phyloP scores from a whole-genome alignment of 2,888 invertebrate genomes.

The Scaptodrosophila latifasciaeformis region DNA sequence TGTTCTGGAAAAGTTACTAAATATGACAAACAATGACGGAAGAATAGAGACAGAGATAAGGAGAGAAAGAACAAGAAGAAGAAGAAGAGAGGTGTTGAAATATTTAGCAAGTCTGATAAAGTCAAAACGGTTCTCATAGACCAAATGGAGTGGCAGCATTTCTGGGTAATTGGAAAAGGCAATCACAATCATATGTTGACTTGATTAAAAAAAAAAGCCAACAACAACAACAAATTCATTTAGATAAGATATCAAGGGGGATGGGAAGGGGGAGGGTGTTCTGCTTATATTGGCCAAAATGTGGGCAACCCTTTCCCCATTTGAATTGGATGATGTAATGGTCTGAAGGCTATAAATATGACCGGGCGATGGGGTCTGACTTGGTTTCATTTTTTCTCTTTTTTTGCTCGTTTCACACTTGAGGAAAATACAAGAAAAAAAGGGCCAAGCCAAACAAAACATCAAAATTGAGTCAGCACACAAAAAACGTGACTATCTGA shows the following conservation, averaged over 20 bases:
- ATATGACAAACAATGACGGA: constrained; percentile 13
- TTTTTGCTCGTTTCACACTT: constrained; percentile 26
- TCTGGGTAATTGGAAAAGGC: constrained; percentile 3
- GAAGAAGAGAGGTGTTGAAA: too few species aligned
- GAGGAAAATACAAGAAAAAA: constrained; percentile 15
- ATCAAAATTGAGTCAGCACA: constrained; percentile 1
- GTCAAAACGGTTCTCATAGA: too few species aligned
- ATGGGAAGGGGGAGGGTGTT: constrained; percentile 3
- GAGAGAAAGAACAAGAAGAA: too few species aligned
- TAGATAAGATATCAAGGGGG: constrained; percentile 8
- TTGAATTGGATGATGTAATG: constrained; percentile 24
- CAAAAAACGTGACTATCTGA: constrained; percentile 14
- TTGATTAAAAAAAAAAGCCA: constrained; percentile 26
- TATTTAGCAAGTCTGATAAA: too few species aligned
- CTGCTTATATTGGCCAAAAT: too few species aligned
- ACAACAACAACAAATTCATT: too few species aligned
- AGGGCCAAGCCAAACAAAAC: constrained; percentile 25
- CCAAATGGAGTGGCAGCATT: too few species aligned
- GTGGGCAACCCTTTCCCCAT: not conserved
- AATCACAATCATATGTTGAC: constrained; percentile 8
- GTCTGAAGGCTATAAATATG: constrained; percentile 18
- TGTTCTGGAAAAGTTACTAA: constrained; percentile 17
- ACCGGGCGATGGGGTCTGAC: not conserved
- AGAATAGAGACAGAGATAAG: too few species aligned
- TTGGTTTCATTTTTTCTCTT: constrained; percentile 1